These are phyloP conservation scores for Tenebrio molitor DNA, from an alignment of 1,140 invertebrate species.

Conservation along the genomic window DNA sequence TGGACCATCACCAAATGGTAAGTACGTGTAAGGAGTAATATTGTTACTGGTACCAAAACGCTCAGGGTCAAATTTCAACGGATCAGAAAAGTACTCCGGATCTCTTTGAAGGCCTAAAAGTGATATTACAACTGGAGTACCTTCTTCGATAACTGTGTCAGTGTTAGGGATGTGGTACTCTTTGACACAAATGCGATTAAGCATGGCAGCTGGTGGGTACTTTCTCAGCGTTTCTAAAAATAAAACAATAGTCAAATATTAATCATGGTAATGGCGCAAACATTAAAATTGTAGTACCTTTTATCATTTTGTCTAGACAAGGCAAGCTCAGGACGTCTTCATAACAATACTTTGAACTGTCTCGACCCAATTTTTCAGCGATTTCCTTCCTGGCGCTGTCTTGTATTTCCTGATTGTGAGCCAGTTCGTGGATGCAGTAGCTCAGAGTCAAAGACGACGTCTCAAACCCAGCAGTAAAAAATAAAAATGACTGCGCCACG, in stretches of 20 bases:
- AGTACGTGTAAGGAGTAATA: constrained; percentile 65
- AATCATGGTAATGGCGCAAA: too few species aligned
- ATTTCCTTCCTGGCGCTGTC: constrained; percentile 73
- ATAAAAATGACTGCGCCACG: constrained; percentile 64
- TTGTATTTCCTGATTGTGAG: constrained; percentile 73
- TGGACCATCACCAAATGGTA: constrained; percentile 72
- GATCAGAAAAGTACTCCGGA: constrained; percentile 70
- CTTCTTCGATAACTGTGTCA: constrained; percentile 56
- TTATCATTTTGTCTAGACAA: constrained; percentile 71
- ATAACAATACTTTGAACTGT: constrained; percentile 69
- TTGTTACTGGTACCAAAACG: constrained; percentile 69
- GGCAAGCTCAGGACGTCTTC: constrained; percentile 69
- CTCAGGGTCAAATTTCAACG: constrained; percentile 73
- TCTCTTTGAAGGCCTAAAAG: constrained; percentile 63
- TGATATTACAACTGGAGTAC: constrained; percentile 59
- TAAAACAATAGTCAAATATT: neutral
- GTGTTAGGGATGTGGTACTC: constrained; percentile 61
- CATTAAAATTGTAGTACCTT: constrained; percentile 60
- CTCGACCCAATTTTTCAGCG: constrained; percentile 62
- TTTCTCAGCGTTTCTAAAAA: constrained; percentile 63
- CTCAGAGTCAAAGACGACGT: constrained; percentile 73
- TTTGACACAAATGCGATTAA: constrained; percentile 63
- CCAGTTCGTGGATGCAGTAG: constrained; percentile 72
- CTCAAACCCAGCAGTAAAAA: constrained; percentile 75
- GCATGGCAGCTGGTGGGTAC: constrained; percentile 64